These are phyloP conservation scores for Semicossyphus pulcher DNA, from an alignment of 2,113 vertebrate species.

Conservation along the genomic window DNA sequence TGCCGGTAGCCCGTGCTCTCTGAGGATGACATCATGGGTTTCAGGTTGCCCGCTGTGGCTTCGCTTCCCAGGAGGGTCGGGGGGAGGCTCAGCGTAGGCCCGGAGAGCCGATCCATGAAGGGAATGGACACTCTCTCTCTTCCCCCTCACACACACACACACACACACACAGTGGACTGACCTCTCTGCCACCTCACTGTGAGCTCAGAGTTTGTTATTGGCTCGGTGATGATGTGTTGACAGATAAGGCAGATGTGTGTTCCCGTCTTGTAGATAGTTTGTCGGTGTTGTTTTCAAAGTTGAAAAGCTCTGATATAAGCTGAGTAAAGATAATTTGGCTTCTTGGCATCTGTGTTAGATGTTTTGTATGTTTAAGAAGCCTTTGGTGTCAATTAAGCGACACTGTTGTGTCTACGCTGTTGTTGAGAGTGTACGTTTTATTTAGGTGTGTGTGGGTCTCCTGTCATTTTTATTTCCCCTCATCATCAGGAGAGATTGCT, in stretches of 20 bases:
- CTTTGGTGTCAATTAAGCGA: constrained; percentile 10
- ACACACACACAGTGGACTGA: constrained; percentile 46
- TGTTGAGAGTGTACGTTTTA: neutral
- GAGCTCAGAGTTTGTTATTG: constrained; percentile 64
- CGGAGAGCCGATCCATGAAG: constrained; percentile 53
- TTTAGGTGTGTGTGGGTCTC: constrained; percentile 1
- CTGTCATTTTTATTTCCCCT: neutral
- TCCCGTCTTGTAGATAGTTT: constrained; percentile 39
- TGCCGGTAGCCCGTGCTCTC: constrained; percentile 68
- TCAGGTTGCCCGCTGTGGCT: constrained; percentile 73
- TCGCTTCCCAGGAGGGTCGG: constrained; percentile 63
- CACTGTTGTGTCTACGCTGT: constrained; percentile 29
- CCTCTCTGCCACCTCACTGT: constrained; percentile 62
- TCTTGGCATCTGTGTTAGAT: neutral
- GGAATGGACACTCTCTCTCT: constrained; percentile 39
- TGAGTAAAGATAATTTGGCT: constrained; percentile 29
- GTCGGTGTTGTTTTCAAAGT: constrained; percentile 39
- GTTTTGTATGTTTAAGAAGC: constrained; percentile 12
- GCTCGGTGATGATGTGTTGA: constrained; percentile 66
- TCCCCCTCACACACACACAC: neutral
- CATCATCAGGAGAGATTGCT: neutral
- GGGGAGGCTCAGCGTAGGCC: constrained; percentile 43
- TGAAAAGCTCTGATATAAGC: constrained; percentile 37
- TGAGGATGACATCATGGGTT: constrained; percentile 78
- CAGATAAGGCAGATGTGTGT: constrained; percentile 75